Evolutionary conservation across 2,113 vertebrate genomes (phyloP), one percentile per base, ranked within the genome.

Genomic region (Chionodraco myersi): DNA sequence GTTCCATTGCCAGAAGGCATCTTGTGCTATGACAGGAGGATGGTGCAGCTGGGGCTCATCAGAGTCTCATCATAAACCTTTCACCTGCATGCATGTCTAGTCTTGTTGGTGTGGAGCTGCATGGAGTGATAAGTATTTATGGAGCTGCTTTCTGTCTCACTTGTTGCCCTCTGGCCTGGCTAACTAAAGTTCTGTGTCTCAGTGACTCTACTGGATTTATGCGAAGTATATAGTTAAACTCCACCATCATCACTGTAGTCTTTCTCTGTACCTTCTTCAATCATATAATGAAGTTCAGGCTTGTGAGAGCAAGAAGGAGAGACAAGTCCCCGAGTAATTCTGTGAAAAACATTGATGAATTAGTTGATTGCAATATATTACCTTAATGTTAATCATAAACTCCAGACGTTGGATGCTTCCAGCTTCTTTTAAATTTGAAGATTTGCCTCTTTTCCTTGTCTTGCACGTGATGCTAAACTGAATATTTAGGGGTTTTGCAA

Each of bases 71-170:
- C 65, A 3, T 64, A 85, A 84, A 86, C 58, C 45, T 83, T 74
- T 79, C 84, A 88, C 82, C 86, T 86, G 87, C 75, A n/a, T 67
- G 72, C 53, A 36, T 63, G 78, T 80, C 44, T 56, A 10, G 56
- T 82, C 51, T 68, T 16, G 49, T 34, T 16, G 61, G 15, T 64
- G 45, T 44, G 58, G 56, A 65, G 62, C 45, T 83, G 62, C 45
- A 51, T 60, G 66, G 52, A 51, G 57, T 66, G 70, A 53, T 80
- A 44, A 66, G 65, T 59, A 23, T 77, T 66, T 77, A 75, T 85
- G 64, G 74, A 64, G 26, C 45, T 75, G 74, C 56, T 87, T 47
- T 73, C 45, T 68, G 47, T 72, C 41, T 72, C 63, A 48, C 59
- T 54, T 6, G 69, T 82, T 85, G 72, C 56, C 80, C 69, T 85